These are phyloP conservation scores for Gobiocypris rarus DNA, from an alignment of 2,113 vertebrate species.

Conservation along the genomic window DNA sequence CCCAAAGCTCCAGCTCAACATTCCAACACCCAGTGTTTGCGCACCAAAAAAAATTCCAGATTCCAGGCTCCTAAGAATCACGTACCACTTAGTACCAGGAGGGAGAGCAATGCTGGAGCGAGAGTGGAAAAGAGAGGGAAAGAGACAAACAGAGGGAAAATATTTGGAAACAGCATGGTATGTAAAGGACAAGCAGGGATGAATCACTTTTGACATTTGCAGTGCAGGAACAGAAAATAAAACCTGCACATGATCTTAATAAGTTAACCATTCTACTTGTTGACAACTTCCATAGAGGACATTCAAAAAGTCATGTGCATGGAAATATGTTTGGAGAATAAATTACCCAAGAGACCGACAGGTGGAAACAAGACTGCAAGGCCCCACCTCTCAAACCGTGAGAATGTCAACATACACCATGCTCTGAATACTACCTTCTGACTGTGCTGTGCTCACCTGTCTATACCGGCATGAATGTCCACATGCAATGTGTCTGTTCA, in stretches of 20 bases:
- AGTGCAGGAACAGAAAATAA: conserved; percentile 3
- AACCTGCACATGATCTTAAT: conserved; percentile 30
- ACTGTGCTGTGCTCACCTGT: no score
- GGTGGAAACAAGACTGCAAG: conserved; percentile 17
- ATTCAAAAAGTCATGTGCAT: not conserved
- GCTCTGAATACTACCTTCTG: no score
- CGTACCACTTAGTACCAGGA: conserved; percentile 60
- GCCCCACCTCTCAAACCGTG: conserved; percentile 11
- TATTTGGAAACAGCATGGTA: not conserved
- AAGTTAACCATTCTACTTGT: conserved; percentile 17
- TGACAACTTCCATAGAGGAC: not conserved
- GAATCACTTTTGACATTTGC: not conserved
- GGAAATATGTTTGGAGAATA: not conserved
- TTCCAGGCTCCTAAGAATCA: conserved; percentile 38
- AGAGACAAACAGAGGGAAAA: not conserved
- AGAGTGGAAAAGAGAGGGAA: not conserved
- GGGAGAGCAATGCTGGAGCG: conserved; percentile 17
- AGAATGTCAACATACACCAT: not conserved
- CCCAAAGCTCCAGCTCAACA: conserved; percentile 48
- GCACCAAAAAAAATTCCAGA: conserved; percentile 51
- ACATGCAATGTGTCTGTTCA: no score
- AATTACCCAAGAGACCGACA: conserved; percentile 30
- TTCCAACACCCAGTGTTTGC: conserved; percentile 55
- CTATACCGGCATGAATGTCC: no score
- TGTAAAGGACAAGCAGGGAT: not conserved